Percentiles rank a stretch among this genome's conserved stretches.
These are phyloP conservation scores for Psephotus haematonotus DNA, from an alignment of 2,113 vertebrate species.

Conservation along the genomic window DNA sequence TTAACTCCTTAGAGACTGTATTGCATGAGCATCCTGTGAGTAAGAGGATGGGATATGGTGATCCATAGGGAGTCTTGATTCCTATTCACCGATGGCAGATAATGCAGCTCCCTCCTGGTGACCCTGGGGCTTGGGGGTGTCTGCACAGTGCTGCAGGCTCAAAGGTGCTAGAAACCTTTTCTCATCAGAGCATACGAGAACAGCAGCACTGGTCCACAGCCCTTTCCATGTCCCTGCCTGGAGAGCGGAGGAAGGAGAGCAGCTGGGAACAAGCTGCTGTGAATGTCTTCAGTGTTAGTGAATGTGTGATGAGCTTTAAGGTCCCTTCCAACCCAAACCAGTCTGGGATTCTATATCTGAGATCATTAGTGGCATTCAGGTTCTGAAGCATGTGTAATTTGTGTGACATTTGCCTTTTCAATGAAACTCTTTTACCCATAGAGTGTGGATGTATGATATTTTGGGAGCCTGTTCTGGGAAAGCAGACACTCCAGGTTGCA, in stretches of 20 bases:
- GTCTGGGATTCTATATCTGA: neutral
- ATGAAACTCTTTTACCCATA: accelerated
- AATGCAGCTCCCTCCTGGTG: neutral
- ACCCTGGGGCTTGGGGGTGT: neutral
- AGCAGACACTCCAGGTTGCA: neutral
- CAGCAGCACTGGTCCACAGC: neutral
- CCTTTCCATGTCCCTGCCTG: neutral
- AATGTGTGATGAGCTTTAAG: neutral
- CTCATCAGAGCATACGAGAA: neutral
- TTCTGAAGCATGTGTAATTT: neutral
- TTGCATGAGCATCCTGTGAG: neutral
- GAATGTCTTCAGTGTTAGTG: neutral
- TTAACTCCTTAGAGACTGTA: neutral
- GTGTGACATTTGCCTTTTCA: neutral
- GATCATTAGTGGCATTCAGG: neutral
- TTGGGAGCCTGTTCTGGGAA: neutral
- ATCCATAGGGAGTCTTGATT: neutral
- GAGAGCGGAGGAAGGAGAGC: neutral
- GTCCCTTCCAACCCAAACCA: neutral
- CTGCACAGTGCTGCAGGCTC: neutral
- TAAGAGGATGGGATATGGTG: neutral
- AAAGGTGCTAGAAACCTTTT: neutral
- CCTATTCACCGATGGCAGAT: neutral
- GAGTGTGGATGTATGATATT: neutral
- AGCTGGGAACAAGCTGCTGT: neutral